Evolutionary conservation across 1,140 invertebrate species (phyloP), one percentile per base, ranked within the genome.

Genomic region (Drosophila sucinea): DNA sequence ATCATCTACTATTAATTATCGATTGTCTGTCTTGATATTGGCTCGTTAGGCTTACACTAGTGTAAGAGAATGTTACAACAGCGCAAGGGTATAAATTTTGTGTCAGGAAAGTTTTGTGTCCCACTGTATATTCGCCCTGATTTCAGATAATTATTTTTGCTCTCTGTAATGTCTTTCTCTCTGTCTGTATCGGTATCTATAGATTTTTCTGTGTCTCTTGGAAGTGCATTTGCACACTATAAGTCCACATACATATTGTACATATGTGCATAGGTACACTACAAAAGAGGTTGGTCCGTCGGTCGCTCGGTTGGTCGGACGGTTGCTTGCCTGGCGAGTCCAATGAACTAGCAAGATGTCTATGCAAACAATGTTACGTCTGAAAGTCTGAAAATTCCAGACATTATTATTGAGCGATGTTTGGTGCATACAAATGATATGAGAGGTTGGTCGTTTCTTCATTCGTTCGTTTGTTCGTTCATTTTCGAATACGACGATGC

Each of bases 351-450:
- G 55, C 55, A 32, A 17, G 27, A 57, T 57, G 32, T 57, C 27
- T 57, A 57, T 57, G 55, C 55, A 57, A 33, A 71, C 69, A 67
- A 71, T 72, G 44, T 51, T 51, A 51, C 3, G 44, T 51, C 44
- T 51, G 38, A 51, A 62, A 75, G 44, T 51, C 44, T 51, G 38
- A 51, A 62, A 75, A 71, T 75, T 71, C 69, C 69, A 75, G 69
- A 75, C 69, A 27, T 51, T 51, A 71, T 67, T 67, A 66, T 72
- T 66, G 69, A 63, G 63, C 58, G 60, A 38, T 57, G 11, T 57
- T 67, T 51, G 44, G 23, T 61, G 73, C 73, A 75, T 75, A 64
- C 73, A 62, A 75, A 75, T 75, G 63, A 44, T 67, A 30, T 47
- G n/a, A 62, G n/a, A 62, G 8, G 4, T 17, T 6, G 41, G 4